phyloP scores from a whole-genome alignment of 2,888 invertebrate genomes.

The Heteropelma amictum region DNA sequence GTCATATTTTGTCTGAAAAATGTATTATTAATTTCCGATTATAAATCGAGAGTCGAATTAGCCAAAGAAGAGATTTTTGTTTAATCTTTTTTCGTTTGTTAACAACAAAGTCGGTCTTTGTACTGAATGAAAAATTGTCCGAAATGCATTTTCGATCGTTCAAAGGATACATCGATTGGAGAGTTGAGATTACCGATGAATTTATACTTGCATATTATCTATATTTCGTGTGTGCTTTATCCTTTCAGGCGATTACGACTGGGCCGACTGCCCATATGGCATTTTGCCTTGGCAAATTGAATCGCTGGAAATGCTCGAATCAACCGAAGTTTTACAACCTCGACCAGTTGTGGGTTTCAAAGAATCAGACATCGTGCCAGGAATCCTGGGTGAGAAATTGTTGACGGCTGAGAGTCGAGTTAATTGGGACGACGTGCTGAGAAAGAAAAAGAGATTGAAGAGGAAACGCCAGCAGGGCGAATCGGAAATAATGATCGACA shows the following conservation, averaged over 20 bases:
- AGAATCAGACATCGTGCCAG: conserved; percentile 64
- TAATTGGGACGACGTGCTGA: conserved; percentile 70
- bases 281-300: conserved; percentile 78
- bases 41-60: too few relatives aligned
- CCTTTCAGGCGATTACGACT: conserved; percentile 71
- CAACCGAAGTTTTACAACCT: conserved; percentile 43
- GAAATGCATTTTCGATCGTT: too few relatives aligned
- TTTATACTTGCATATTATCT: neutral
- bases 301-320: conserved; percentile 59
- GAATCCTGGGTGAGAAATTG: conserved; percentile 64
- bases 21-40: too few relatives aligned
- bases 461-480: conserved; percentile 60
- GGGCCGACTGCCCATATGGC: conserved; percentile 80
- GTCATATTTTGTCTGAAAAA: too few relatives aligned
- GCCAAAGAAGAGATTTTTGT: too few relatives aligned
- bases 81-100: neutral
- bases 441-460: conserved; percentile 62
- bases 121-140: neutral
- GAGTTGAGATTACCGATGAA: too few relatives aligned
- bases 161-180: too few relatives aligned
- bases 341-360: conserved; percentile 40
- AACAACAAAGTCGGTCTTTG: neutral
- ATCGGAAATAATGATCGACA: conserved; percentile 61
- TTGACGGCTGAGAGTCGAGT: conserved; percentile 66
- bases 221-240: conserved; percentile 59